Conservation (phyloP, 1,140 invertebrate genomes). For the Bombus affinis region DNA sequence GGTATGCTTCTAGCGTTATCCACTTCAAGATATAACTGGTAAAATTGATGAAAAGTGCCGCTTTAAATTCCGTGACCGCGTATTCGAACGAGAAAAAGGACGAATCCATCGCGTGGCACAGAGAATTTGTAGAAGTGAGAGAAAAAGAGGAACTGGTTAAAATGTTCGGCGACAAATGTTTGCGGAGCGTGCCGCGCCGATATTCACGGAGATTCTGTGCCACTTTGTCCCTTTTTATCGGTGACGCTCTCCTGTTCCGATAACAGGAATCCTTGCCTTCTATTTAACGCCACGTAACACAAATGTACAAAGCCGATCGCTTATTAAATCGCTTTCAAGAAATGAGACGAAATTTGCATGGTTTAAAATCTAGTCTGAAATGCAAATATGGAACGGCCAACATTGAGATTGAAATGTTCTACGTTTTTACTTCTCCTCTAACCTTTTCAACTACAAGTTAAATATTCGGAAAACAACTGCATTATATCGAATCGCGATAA, state of each 20-base stretch:
- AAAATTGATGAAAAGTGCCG: background rate
- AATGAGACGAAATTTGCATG: background rate
- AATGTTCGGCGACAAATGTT: constrained; percentile 60
- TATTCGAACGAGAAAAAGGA: background rate
- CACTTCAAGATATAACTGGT: background rate
- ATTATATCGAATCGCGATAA: background rate
- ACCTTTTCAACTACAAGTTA: background rate
- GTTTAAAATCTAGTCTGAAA: background rate
- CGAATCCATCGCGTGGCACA: background rate
- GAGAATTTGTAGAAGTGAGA: background rate
- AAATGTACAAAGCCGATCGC: background rate
- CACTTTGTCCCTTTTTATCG: constrained; percentile 58
- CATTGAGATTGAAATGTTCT: background rate
- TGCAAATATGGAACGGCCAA: too few species aligned
- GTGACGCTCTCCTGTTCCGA: background rate
- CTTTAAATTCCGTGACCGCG: background rate
- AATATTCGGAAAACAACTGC: background rate
- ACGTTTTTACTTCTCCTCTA: too few species aligned
- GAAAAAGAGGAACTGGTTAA: constrained; percentile 28
- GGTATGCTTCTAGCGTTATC: background rate
- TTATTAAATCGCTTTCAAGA: background rate
- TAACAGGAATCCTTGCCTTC: constrained; percentile 11
- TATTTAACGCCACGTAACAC: background rate
- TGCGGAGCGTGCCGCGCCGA: constrained; percentile 60
- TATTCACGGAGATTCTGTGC: constrained; percentile 42